Conservation (phyloP, 2,888 invertebrate species). For the Stramonita haemastoma region DNA sequence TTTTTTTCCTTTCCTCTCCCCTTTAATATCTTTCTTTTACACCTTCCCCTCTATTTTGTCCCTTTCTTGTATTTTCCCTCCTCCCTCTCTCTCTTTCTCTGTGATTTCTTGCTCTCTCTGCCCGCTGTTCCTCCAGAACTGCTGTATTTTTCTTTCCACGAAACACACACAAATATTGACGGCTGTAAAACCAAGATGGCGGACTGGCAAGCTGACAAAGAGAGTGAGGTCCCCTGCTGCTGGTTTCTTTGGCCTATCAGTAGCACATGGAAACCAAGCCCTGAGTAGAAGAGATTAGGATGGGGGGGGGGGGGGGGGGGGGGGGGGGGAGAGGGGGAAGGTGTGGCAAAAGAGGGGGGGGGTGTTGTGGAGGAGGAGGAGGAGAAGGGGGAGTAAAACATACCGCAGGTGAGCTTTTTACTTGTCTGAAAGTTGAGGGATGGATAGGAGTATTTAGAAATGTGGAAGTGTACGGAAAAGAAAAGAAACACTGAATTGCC, state of each 20-base stretch:
- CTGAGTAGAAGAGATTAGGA: neutral
- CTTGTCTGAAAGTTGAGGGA: neutral
- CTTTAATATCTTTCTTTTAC: no score
- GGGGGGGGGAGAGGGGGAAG: neutral
- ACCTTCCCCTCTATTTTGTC: no score
- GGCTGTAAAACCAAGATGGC: neutral
- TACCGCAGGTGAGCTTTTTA: neutral
- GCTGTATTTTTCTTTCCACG: neutral
- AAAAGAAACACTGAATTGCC: neutral
- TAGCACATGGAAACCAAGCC: neutral
- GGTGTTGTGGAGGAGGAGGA: neutral
- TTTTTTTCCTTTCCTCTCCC: no score
- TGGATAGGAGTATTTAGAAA: no score
- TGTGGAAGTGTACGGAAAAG: no score
- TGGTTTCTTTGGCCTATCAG: neutral
- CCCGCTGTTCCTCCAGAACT: neutral
- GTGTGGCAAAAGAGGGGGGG: neutral
- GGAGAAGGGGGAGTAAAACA: neutral
- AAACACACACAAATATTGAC: neutral
- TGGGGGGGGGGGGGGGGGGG: neutral
- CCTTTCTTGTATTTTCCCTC: no score
- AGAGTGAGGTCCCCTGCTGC: slow-evolving; percentile 20
- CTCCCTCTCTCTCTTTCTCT: slow-evolving; percentile 2
- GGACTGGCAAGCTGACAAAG: slow-evolving; percentile 4
- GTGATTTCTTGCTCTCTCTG: no score